Conservation (phyloP, 1,140 invertebrate species). For the Bombus difficillimus region DNA sequence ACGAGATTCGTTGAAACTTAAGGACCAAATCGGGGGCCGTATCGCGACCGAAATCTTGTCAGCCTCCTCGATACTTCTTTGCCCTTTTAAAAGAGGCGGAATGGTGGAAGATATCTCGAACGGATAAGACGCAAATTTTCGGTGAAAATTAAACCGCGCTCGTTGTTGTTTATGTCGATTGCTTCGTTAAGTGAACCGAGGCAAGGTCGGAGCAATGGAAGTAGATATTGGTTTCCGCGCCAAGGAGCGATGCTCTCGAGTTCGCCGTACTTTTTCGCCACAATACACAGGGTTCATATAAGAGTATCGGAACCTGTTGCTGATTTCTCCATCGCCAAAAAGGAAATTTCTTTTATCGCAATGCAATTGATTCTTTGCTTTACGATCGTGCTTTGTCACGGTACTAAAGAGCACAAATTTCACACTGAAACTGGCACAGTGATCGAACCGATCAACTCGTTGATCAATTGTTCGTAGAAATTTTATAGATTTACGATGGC, state of each 20-base stretch:
- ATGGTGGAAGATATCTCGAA: no score
- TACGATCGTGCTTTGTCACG: neutral
- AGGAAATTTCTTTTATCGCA: neutral
- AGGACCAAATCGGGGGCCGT: neutral
- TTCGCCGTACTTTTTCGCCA: neutral
- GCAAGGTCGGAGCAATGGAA: neutral
- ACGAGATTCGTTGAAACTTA: neutral
- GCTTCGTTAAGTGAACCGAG: neutral
- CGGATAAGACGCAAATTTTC: neutral
- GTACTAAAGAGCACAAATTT: neutral
- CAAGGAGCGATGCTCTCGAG: neutral
- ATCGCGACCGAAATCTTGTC: slow-evolving; percentile 3
- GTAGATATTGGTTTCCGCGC: neutral
- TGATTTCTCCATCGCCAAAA: neutral
- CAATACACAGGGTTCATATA: neutral
- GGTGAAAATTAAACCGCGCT: neutral
- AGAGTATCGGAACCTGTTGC: slow-evolving; percentile 41
- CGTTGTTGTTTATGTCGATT: neutral
- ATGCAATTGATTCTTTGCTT: neutral
- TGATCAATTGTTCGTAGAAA: neutral
- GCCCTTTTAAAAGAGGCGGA: neutral
- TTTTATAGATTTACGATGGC: neutral
- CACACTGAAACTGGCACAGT: neutral
- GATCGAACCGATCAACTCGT: neutral
- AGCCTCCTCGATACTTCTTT: neutral